Conservation (phyloP, 1,140 invertebrate genomes). For the Oreohelix idahoensis region DNA sequence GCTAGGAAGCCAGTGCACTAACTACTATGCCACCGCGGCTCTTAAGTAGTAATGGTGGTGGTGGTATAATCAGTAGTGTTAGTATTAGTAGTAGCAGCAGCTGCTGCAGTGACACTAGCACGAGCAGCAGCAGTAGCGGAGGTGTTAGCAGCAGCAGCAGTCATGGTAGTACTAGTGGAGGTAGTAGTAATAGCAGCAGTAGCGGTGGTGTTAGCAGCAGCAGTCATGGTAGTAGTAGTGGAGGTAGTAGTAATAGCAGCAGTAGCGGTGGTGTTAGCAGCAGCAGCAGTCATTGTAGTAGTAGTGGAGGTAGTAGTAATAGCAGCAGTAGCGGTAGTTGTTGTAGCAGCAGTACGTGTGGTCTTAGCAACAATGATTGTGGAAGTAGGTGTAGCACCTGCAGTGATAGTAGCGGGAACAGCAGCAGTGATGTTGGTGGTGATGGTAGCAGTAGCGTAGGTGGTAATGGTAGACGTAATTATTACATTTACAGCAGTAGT, state of each 20-base stretch:
- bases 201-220: background rate
- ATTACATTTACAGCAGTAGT: too few species aligned
- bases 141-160: background rate
- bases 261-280: background rate
- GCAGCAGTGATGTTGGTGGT: too few species aligned
- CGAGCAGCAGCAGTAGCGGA: background rate
- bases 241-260: background rate
- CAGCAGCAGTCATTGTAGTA: background rate
- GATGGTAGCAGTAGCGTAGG: too few species aligned
- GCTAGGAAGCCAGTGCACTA: too few species aligned
- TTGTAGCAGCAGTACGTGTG: too few species aligned
- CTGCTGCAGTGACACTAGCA: background rate
- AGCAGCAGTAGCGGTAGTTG: too few species aligned
- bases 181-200: background rate
- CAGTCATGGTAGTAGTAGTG: background rate
- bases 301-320: background rate
- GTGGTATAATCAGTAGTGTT: background rate
- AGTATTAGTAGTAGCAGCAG: background rate
- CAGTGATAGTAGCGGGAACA: too few species aligned
- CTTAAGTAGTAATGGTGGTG: background rate
- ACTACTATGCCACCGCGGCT: too few species aligned
- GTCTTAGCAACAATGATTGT: too few species aligned
- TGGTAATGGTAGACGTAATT: too few species aligned
- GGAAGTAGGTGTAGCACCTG: too few species aligned
- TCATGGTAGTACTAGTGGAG: background rate